These are phyloP conservation scores for Penelope pileata DNA, from an alignment of 2,113 vertebrate species.

Conservation along the genomic window DNA sequence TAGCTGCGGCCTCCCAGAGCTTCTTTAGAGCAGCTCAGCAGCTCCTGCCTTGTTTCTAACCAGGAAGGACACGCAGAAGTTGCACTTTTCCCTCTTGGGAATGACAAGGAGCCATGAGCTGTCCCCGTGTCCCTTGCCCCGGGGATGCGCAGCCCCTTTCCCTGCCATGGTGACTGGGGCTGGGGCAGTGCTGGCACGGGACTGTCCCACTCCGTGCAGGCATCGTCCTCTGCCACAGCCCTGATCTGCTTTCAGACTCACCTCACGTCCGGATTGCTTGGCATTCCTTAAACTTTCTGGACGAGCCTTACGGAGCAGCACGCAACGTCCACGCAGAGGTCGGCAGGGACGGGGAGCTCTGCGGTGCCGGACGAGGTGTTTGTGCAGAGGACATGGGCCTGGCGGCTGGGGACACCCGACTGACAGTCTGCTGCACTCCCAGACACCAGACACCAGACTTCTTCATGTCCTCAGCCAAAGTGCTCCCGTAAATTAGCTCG, in stretches of 20 bases:
- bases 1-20: not conserved
- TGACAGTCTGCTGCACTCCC: conserved; percentile 23
- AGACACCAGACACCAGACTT: conserved; percentile 31
- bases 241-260: not conserved
- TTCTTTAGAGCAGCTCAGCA: not conserved
- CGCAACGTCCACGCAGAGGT: not conserved
- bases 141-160: not conserved
- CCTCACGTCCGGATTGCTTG: not conserved
- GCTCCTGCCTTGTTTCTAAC: conserved; percentile 8
- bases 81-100: conserved; percentile 5
- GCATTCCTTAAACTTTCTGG: not conserved
- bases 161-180: not conserved
- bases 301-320: not conserved
- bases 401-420: not conserved
- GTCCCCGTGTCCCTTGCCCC: not conserved
- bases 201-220: not conserved
- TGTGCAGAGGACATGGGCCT: not conserved
- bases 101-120: not conserved
- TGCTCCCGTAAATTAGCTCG: conserved; percentile 16
- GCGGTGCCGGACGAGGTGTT: not conserved
- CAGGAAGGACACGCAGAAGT: not conserved
- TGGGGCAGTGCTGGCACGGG: not conserved
- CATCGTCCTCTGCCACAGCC: not conserved
- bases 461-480: not conserved
- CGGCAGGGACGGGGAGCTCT: not conserved